Evolutionary conservation across 1,140 invertebrate genomes (phyloP), one percentile per base, ranked within the genome.

Genomic region (Sitobion miscanthi): DNA sequence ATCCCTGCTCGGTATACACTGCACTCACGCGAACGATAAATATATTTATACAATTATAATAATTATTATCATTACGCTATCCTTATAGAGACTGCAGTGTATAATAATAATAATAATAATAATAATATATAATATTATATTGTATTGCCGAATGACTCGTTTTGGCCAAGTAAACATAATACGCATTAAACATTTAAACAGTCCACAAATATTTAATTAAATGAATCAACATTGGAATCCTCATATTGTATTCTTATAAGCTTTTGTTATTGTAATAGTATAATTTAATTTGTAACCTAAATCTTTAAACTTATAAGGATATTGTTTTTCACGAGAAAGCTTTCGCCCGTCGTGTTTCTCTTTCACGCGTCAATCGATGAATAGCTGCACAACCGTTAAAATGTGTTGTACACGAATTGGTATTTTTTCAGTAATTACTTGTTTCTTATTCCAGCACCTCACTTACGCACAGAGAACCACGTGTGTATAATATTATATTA

Each of bases 281-380:
- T 47, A 25, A 42, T 47, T 42, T 86, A 86, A 86, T 86, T 86
- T 86, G 85, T 47, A 47, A 86, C 85, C 45, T 47, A 86, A 86
- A 86, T 86, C 11, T 86, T 47, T 25, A 86, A 86, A 47, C 21
- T 69, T 69, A 69, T 4, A 69, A 69, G 62, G 85, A 86, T 86
- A 47, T 86, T n/a, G 45, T 5, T 86, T 86, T 86, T 47, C 38
- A 30, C 35, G 9, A 45, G 42, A 86, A 42, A 86, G 62, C 30
- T 69, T 17, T n/a, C 14, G 30, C 11, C 11, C 62, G 14, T n/a
- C 62, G 30, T 69, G 14, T n/a, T 69, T 69, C 62, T n/a, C 62
- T 69, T 69, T 69, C 62, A n/a, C 62, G 9, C 57, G 6, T 69
- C 30, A 17, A 69, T 69, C 62, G 30, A n/a, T 69, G 62, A n/a